phyloP scores from a whole-genome alignment of 2,113 vertebrate genomes.

The Pithys albifrons region DNA sequence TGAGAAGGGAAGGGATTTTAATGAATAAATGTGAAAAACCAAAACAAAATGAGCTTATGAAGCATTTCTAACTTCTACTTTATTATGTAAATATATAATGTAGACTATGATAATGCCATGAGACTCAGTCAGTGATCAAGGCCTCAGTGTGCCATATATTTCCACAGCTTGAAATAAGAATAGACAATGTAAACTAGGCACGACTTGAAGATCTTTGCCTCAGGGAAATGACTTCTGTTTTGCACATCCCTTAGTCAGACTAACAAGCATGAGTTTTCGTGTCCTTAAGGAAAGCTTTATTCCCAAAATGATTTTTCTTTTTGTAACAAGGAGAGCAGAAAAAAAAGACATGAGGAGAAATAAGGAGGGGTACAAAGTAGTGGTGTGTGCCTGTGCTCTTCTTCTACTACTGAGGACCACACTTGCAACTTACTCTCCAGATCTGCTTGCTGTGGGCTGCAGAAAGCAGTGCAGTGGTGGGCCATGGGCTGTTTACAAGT shows the following conservation, averaged over 20 bases:
- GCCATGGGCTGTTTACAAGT: not conserved
- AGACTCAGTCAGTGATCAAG: not conserved
- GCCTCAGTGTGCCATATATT: conserved; percentile 22
- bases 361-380: not conserved
- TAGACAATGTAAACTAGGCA: conserved; percentile 27
- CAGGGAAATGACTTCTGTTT: conserved; percentile 62
- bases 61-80: not conserved
- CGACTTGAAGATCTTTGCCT: conserved; percentile 68
- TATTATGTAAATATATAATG: not conserved
- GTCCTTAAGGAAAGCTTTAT: not conserved
- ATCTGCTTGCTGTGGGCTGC: not conserved
- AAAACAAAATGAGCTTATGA: not conserved
- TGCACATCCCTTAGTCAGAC: conserved; percentile 37
- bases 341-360: not conserved
- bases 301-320: not conserved
- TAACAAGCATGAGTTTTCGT: conserved; percentile 12
- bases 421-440: not conserved
- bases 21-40: not conserved
- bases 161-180: conserved; percentile 13
- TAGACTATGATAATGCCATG: conserved; percentile 5
- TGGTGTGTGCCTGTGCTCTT: not conserved
- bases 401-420: not conserved
- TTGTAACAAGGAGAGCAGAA: not conserved
- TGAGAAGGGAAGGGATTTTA: not conserved
- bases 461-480: not conserved